Base-by-base conservation (phyloP, 1,140 invertebrate genomes). In the Scylla paramamosain region DNA sequence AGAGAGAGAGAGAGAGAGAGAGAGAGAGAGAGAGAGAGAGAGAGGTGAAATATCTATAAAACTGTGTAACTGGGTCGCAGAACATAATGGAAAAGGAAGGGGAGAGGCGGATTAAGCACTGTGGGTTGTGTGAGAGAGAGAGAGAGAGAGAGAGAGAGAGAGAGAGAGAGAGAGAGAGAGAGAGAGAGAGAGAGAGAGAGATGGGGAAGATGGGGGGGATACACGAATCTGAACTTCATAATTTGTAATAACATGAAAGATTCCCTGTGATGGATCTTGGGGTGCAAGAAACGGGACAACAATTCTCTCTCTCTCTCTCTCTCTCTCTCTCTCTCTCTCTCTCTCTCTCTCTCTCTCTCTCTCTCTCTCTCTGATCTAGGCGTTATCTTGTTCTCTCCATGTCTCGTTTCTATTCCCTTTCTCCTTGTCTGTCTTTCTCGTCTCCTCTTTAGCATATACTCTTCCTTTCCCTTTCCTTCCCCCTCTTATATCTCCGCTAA, bases 81-180 rank as follows among this genome's bases (percentile, higher is more conserved):
- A 77, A 77, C 67, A 77, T 77, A 77, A 77, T 77, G 67, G 67
- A 25, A 77, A 77, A 77, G 67, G 67, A 77, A 77, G 67, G 67
- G 67, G 67, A 12, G 67, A 77, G 67, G 67, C 67, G 25, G 67
- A 77, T 77, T n/a, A 77, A 77, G 25, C 67, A 77, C 12, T 7
- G n/a, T 7, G 67, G 16, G 67, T 7, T 77, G 16, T n/a, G 52
- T 0, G 20, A 39, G 39, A 39, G 39, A 39, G 39, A 39, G 39
- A 39, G 39, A 39, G 39, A 39, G 39, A 39, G 39, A 39, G 39
- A 39, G 39, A 39, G 39, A 39, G 39, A 39, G 39, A 39, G 39
- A 39, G 39, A 39, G 39, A 39, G 39, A 39, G 39, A 39, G 39
- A 39, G 39, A 39, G 39, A 39, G 39, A 39, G 39, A 39, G 39